Evolutionary conservation across 2,113 vertebrate species (phyloP), one percentile per base, ranked within the genome.

Genomic region (Anseranas semipalmata): DNA sequence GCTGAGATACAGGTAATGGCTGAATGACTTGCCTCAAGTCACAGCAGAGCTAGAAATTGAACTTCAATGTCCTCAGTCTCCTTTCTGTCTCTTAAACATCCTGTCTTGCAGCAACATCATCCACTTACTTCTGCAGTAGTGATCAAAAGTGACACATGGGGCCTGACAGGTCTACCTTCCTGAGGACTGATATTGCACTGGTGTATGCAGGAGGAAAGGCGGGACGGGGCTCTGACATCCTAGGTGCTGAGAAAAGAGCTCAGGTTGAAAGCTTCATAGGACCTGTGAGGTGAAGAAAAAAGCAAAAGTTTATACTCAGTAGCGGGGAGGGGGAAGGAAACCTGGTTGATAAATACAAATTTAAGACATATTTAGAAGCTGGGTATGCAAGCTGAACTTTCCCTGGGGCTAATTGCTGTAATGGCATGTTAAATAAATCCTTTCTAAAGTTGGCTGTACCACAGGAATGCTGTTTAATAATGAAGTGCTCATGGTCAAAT

Each of bases 341-440:
- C 43, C 63, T 28, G 5, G 16, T 67, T 77, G 60, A 63, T 78
- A 96, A 94, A 94, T 86, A 89, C 59, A 93, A 95, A 87, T 73
- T 92, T 62, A 87, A 75, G 86, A 72, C 76, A 66, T 73, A 95
- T 94, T 96, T 94, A 90, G 86, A 84, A 92, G 70, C 80, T 72
- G 83, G 39, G n/a, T 85, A 84, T 93, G 86, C 76, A 90, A 96
- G 58, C 32, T 92, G 95, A 96, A 92, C 52, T 95, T 93, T 85
- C 90, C 94, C 90, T 87, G 60, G 68, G 86, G 95, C 73, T 94
- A 96, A 94, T 90, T 95, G 76, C 85, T 92, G 85, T 96, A 96
- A 96, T 90, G 76, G 92, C 79, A 93, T 90, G 73, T 92, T 96
- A 95, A 96, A 94, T 96, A 97, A 92, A 93, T 94, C 73, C 83